Percentiles rank a stretch among this genome's conserved stretches.
Conservation (phyloP, 2,113 vertebrate species). For the Hippocampus barbouri region DNA sequence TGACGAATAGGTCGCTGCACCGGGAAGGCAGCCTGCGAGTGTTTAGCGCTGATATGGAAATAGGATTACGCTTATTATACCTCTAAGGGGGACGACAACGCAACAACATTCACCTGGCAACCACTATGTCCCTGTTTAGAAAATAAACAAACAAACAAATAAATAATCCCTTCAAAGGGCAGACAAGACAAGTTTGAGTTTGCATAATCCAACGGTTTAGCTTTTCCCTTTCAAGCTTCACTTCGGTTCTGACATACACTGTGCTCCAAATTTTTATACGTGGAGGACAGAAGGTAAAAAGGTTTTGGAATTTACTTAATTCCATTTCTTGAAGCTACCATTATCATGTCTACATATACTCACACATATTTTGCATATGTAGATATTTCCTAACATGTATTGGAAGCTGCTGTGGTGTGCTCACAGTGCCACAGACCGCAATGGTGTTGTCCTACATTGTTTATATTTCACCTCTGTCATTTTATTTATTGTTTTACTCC, state of each 20-base stretch:
- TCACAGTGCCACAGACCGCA: too few species aligned
- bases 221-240: constrained; percentile 26
- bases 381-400: too few species aligned
- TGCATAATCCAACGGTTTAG: constrained; percentile 49
- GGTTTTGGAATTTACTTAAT: not conserved
- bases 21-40: not conserved
- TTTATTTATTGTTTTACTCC: too few species aligned
- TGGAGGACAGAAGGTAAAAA: too few species aligned
- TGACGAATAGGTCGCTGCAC: not conserved
- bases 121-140: constrained; percentile 12
- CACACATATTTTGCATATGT: too few species aligned
- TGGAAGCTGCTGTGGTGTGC: too few species aligned
- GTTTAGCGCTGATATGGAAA: constrained; percentile 3
- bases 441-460: too few species aligned
- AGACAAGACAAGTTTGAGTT: constrained; percentile 32
- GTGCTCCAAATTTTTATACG: not conserved
- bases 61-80: constrained; percentile 1
- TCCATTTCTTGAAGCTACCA: constrained; percentile 1
- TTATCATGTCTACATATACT: not conserved
- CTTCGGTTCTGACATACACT: not conserved
- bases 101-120: constrained; percentile 25
- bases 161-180: constrained; percentile 31
- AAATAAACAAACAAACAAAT: not conserved
- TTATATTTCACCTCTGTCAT: too few species aligned
- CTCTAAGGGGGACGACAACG: not conserved